Base-by-base conservation (phyloP, 2,888 invertebrate genomes). In the Blastobasis lacticolella region DNA sequence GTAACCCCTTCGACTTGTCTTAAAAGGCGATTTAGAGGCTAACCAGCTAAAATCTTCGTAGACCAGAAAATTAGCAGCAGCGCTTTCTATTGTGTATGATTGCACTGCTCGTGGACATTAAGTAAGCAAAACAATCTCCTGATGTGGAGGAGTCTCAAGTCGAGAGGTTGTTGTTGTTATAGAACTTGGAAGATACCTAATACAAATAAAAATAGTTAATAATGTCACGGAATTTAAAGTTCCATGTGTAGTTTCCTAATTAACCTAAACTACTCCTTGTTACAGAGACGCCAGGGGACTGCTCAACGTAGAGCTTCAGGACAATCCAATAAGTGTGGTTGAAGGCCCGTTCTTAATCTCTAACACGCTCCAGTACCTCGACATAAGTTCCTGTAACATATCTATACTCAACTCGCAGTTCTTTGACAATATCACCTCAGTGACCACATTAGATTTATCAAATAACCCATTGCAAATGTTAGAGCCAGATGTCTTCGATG, bases 371-470 rank as follows among this genome's bases (percentile, higher is more conserved):
- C 90, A 92, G 59, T 92, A 91, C 66, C 83, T 94, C 54, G 93
- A 93, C 69, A 87, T 93, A 62, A 92, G 91, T 72, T 89, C 88
- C 52, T 93, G 93, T 73, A 90, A 90, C 49, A 78, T 94, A 38
- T 83, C 86, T 10, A 71, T 69, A 45, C 84, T 93, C 62, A 91
- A 91, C 66, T 72, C 88, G 5, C 88, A 90, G 52, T 94, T 93
- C 71, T 93, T 93, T 73, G 86, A 90, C 58, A 92, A 93, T 63
- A 88, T 92, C 45, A 91, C 92, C 1, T 88, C 92, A 8, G 75
- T 93, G 23, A 91, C 90, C 55, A 91, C 90, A n/a, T 75, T 93
- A n/a, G 93, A 93, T 68, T 77, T 94, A 7, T 93, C 93, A 5
- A 86, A 90, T 54, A 94, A 94, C 73, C 92, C 93, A 4, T 78